Evolutionary conservation across 2,797 vertebrate genomes (phyloP), one percentile per base, ranked within the genome.

Genomic region (Clarias platycephalus): DNA sequence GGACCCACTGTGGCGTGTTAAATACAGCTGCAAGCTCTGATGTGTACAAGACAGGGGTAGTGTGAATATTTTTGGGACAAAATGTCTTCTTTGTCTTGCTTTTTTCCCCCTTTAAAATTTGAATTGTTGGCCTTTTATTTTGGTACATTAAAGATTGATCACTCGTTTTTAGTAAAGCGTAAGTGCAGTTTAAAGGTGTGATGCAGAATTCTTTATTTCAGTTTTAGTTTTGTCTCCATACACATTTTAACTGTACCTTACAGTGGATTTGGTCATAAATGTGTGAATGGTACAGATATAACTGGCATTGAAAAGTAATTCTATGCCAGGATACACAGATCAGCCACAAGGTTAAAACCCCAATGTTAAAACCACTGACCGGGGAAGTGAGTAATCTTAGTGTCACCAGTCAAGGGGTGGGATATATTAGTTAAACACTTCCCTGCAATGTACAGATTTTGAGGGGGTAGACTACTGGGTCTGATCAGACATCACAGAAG

Each of bases 91-190:
- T 87, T 90, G 88, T 90, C n/a, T 80, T 71, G 37, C 9, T 85
- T 86, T 91, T 91, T 75, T 24, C 7, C 89, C 88, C 90, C 87
- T 89, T 90, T 83, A 86, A 76, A 91, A 80, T 91, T 86, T 28
- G 31, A 71, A 26, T 63, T 64, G 87, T 86, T 87, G 87, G 78
- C 91, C 85, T 91, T 93, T 88, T 89, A 90, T 93, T 92, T 93
- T 92, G 90, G 88, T 94, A 90, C 89, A 92, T 92, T 91, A 88
- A 86, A 92, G 90, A 92, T 93, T 93, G 87, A 93, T 90, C 91
- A 92, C 91, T 93, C 91, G 93, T 95, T 94, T 95, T 90, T 94
- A 94, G 93, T 95, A 95, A 94, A 94, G 93, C 84, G 76, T 93
- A 53, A 91, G 92, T 94, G 91, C 94, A 91, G 92, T 93, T 95